Evolutionary conservation across 2,888 invertebrate species (phyloP), one percentile per base, ranked within the genome.

Genomic region (Ectemnius continuus): DNA sequence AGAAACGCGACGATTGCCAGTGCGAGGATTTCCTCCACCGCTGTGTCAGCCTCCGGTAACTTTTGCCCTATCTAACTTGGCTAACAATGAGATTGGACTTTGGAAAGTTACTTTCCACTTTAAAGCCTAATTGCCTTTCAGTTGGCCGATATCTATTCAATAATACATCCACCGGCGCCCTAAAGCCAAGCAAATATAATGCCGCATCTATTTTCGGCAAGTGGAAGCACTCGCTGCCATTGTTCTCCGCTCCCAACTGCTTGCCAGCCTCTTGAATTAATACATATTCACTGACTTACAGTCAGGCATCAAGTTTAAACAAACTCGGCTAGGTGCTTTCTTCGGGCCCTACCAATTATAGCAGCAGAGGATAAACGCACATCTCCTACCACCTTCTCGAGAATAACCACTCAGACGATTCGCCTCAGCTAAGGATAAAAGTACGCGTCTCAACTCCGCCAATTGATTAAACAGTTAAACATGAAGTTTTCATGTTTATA

Each of bases 281-380:
- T 58, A n/a, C 58, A 4, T 6, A 58, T 58, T 18, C 58, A 58
- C n/a, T 14, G 58, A 20, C 58, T 58, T 16, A 13, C 26, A 18
- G 18, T 14, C 16, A 58, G 58, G 16, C 11, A 52, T 52, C 14
- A 36, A 36, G 52, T 18, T 52, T 52, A 45, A 18, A n/a, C 46
- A 61, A 47, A 36, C 59, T 70, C 47, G 36, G 48, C 47, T 23
- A 28, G 61, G 36, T 36, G 11, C 36, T 60, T 57, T n/a, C 26
- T 36, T 62, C 63, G 60, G 23, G 47, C 56, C 58, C n/a, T 59
- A 63, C 76, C 73, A 73, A 73, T 76, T 70, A 70, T 78, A 78
- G 70, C 67, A 5, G 46, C 58, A 47, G 23, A 59, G 62, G 59
- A 58, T 61, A 56, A 75, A 71, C 69, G 59, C 26, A 20, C 75